Evolutionary conservation across 2,113 vertebrate genomes (phyloP), one percentile per base, ranked within the genome.

Genomic region (Fulica atra): DNA sequence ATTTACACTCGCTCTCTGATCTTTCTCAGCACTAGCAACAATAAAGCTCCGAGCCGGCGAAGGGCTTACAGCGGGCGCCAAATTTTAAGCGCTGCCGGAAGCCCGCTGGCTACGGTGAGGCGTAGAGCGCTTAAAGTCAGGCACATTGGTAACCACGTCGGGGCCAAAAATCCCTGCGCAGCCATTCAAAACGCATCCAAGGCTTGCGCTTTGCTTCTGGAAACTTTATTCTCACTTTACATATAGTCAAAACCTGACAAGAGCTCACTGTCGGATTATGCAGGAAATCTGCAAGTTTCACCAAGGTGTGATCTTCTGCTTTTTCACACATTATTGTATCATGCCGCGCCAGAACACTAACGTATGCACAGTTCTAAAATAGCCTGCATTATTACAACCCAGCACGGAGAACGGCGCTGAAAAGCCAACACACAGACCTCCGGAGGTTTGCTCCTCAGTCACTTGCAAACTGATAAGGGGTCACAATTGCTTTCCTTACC

Each of bases 271-370:
- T 96, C 96, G 96, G 96, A 98, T 98, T 98, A 98, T 96, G 97
- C 96, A 97, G 89, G 97, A 98, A 98, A 97, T 96, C 97, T 98
- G 97, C 96, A 98, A 97, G 97, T 98, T 98, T 97, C 96, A 97
- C 97, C 97, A 97, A 98, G 98, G 98, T 98, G 98, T 56, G 97
- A 98, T 97, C 95, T 92, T 97, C 91, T 95, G 96, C 96, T 96
- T 97, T 98, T 98, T 98, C 98, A 97, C 98, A 98, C 97, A 92
- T 98, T 97, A 98, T 96, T 98, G 97, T 97, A 98, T 97, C 97
- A 95, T 91, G 95, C 96, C 91, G 95, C 88, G 95, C 96, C 93
- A 97, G 97, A 97, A 97, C 94, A 97, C 96, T 98, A 98, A 98
- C 97, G 94, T 98, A 98, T 98, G 97, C 98, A 96, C 72, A 96